These are phyloP conservation scores for Amblyornis subalaris DNA, from an alignment of 2,113 vertebrate genomes.

Conservation along the genomic window DNA sequence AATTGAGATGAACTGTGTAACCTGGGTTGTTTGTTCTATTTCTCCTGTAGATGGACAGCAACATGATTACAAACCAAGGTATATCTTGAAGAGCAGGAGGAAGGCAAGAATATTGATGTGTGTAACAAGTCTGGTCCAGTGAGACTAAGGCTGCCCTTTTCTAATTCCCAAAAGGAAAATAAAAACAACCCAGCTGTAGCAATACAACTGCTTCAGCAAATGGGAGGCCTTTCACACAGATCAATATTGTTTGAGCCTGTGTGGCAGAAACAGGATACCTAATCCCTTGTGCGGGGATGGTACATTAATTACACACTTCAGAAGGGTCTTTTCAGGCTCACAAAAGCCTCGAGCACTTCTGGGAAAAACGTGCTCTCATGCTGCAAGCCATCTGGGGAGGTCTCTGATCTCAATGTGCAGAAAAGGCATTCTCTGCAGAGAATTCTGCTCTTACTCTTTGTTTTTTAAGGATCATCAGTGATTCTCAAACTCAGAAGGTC, in stretches of 20 bases:
- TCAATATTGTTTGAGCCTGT: background rate
- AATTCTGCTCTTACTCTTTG: background rate
- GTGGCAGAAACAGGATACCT: slow-evolving; percentile 41
- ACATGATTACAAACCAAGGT: background rate
- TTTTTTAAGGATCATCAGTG: background rate
- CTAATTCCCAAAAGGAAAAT: slow-evolving; percentile 35
- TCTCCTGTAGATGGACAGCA: background rate
- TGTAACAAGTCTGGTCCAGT: background rate
- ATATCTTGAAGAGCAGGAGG: background rate
- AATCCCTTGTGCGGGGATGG: background rate
- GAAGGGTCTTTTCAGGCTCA: background rate
- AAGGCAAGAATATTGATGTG: background rate
- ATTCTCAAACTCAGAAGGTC: background rate
- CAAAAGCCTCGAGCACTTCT: background rate
- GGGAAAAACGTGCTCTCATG: background rate
- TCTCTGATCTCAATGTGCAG: background rate
- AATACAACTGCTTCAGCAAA: slow-evolving; percentile 23
- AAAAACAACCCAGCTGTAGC: slow-evolving; percentile 24
- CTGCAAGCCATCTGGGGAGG: slow-evolving; percentile 2
- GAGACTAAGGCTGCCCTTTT: background rate
- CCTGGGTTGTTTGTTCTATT: background rate
- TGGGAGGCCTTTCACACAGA: background rate
- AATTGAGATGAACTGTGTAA: background rate
- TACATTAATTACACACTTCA: slow-evolving; percentile 53
- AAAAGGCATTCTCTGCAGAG: background rate